Evolutionary conservation across 2,113 vertebrate species (phyloP), one percentile per base, ranked within the genome.

Genomic region (Neodon shergylaensis): DNA sequence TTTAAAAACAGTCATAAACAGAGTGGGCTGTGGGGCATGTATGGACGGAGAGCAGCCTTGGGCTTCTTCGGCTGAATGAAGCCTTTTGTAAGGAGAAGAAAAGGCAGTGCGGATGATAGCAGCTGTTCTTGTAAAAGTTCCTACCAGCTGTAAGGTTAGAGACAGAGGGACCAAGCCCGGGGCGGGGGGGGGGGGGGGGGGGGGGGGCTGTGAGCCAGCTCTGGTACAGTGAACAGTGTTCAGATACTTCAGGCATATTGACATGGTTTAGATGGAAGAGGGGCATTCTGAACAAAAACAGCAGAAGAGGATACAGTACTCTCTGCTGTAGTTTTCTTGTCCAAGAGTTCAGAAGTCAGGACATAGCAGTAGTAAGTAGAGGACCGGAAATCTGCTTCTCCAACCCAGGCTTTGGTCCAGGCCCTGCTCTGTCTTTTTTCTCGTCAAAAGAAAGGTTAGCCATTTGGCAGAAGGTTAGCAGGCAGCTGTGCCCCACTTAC

Each of bases 381-480:
- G 52, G 74, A 88, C 65, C 36, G 76, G 54, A 81, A 88, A 42
- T 24, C 5, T 31, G 16, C 21, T 39, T 77, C 68, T 87, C 42
- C 79, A 94, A 88, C 49, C 33, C 33, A 81, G 97, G 84, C 92
- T 88, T 79, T 97, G 74, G 94, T 90, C 96, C 94, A 95, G 85
- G 66, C 87, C 33, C 54, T 42, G 31, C 47, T 84, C 79, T 88
- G 1, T 77, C 87, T 92, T 91, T 94, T 94, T 70, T 79, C 91
- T 88, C 47, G 24, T 90, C 92, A 88, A 92, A 94, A 95, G 81
- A 70, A 95, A 95, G 85, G 72, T 92, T 76, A 92, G 28, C 68
- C 70, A 92, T 96, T 96, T 95, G 84, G 92, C 95, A 96, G 79
- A 95, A 95, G 58, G 6, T 58, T 21, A 58, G 93, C 73, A 72